Conservation (phyloP, 1,140 invertebrate species). For the Holotrichia oblita region DNA sequence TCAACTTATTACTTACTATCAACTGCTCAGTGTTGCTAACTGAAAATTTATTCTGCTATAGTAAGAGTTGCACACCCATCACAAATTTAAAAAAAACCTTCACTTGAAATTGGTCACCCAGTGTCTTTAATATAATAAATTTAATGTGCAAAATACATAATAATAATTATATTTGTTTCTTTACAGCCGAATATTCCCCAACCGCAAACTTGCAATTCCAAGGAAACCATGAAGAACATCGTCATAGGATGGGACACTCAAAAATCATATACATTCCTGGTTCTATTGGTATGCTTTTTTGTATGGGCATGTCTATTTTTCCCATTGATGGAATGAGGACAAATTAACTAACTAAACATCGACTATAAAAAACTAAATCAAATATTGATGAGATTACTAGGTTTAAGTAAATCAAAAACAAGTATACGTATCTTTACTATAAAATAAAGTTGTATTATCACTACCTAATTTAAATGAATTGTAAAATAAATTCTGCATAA, state of each 20-base stretch:
- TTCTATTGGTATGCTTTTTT: conserved; percentile 57
- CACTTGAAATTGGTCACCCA: too few relatives aligned
- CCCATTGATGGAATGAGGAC: conserved; percentile 51
- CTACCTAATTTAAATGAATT: not conserved
- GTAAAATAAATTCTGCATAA: not conserved
- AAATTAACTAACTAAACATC: not conserved
- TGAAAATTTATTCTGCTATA: too few relatives aligned
- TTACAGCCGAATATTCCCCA: conserved; percentile 8
- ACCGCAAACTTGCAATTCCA: conserved; percentile 5
- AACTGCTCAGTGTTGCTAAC: too few relatives aligned
- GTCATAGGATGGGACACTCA: conserved; percentile 61
- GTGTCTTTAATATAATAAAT: too few relatives aligned
- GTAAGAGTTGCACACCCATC: too few relatives aligned
- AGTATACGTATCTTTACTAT: not conserved
- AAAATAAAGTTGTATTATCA: conserved; percentile 7
- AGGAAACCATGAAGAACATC: conserved; percentile 46
- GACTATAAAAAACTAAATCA: conserved; percentile 11
- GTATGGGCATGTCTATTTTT: conserved; percentile 62
- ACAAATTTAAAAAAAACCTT: too few relatives aligned
- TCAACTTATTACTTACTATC: too few relatives aligned
- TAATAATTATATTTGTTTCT: too few relatives aligned
- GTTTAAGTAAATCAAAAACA: conserved; percentile 10
- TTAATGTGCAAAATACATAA: not conserved
- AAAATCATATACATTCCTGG: conserved; percentile 58
- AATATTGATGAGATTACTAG: conserved; percentile 41